Evolutionary conservation across 2,113 vertebrate species (phyloP), one percentile per base, ranked within the genome.

Genomic region (Sceloporus undulatus): DNA sequence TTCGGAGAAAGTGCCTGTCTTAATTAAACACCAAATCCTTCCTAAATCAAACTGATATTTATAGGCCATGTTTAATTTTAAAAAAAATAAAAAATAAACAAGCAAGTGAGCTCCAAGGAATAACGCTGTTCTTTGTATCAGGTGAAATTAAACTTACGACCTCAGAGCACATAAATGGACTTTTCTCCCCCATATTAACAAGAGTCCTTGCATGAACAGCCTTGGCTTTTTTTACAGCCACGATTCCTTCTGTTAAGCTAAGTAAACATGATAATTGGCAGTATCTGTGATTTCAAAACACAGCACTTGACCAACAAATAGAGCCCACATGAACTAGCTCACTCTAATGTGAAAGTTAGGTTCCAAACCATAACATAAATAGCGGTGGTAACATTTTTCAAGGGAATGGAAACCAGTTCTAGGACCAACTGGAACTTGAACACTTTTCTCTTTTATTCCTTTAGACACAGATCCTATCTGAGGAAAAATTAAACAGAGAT

Each of bases 321-420:
- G 0, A 38, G 86, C 82, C 86, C 84, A 18, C 29, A 14, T 8
- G 7, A 62, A 87, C 65, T 81, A 14, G 85, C 76, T 9, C 1
- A 77, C 40, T 29, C 27, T 88, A 91, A 73, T 27, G 6, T 85
- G 23, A 70, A 88, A 91, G 85, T 92, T 16, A 23, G 73, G 19
- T 56, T 4, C 34, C 59, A 87, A 70, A 70, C 38, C 4, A 79
- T 75, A 54, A 90, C 29, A 27, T 3, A 29, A 80, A 52, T 54
- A 68, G 38, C 13, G n/a, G 1, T 6, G 48, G 27, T 34, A 84
- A 65, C 56, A 85, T 78, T 0, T 5, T 0, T 0, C 19, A 82
- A 0, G 0, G 77, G 91, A 92, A 91, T 0, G 0, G 14, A 87
- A 62, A 5, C 40, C 42, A 7, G 40, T 62, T 27, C 76, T 27